Evolutionary conservation across 2,113 vertebrate genomes (phyloP), one percentile per base, ranked within the genome.

Genomic region (Pseudois nayaur): DNA sequence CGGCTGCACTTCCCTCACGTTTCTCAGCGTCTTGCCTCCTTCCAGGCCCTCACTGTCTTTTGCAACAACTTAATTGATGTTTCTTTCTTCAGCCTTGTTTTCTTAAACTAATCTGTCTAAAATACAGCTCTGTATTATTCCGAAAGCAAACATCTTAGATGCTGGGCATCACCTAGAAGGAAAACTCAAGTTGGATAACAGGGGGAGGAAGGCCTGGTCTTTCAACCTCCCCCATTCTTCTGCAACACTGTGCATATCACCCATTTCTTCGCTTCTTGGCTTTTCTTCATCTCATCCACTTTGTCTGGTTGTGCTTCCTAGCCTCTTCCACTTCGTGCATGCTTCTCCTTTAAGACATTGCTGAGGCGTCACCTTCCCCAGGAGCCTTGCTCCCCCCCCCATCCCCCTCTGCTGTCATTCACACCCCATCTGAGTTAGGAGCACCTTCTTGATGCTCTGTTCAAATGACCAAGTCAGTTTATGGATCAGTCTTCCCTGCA

Each of bases 171-270:
- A 48, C 64, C 57, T 81, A 12, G 4, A 74, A 93, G 23, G 33
- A 33, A 36, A 90, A 45, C 45, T 85, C 64, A 88, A 27, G 45
- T 54, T 92, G 29, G 12, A 6, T 1, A 29, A 17, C 21, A 1
- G 25, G 4, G 33, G 62, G 45, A 64, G 60, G 78, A 54, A 87
- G 57, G 9, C 8, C 43, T 40, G 16, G 31, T 12, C 17, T 43
- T 31, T 36, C 3, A 5, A 40, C 23, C 16, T 29, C 13, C 36
- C 36, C 55, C 79, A 36, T 36, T 71, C 76, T 67, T 60, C 15
- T 2, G 19, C n/a, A 36, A 1, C 10, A 13, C 45, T 14, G 17
- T 25, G 19, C 5, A n/a, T 9, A 1, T 27, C 4, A 1, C 21
- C 5, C 7, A 23, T 23, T 23, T 74, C 31, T 59, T 59, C 43